Base-by-base conservation (phyloP, 2,797 vertebrate species). In the Cyclura pinguis region DNA sequence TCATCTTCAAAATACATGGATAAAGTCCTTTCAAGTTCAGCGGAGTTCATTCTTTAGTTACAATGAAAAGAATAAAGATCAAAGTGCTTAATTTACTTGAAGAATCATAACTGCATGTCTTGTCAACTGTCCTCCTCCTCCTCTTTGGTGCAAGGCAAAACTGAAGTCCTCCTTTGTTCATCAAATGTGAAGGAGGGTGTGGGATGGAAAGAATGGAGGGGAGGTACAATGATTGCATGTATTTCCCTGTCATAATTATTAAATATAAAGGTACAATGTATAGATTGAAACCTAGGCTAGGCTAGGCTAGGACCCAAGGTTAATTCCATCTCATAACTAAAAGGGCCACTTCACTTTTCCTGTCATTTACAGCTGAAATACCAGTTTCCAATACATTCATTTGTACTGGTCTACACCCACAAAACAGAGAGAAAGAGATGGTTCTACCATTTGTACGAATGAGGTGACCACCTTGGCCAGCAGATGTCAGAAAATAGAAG, bases 61-160 rank as follows among this genome's bases (percentile, higher is more conserved):
- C 96, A 95, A 93, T 88, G 52, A 16, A 27, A 84, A 93, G 92
- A 93, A 73, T 89, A 77, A 90, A 96, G 89, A 97, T 96, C 94
- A 96, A 97, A 59, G 92, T 95, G 88, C 94, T 97, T 96, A 95
- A 96, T 97, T 96, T 95, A 95, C 91, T 93, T 94, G 86, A 84
- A 87, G 89, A 87, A 86, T 88, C 96, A 93, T 94, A 95, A 96
- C 91, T 94, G 93, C 91, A 86, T 88, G 93, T 92, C 82, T 24
- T 50, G 38, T 47, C 12, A 67, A 67, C 42, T 69, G 22, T 55
- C 20, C 50, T 55, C 84, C 20, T 55, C 84, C 20, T 32, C 69
- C 13, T 73, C 47, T 52, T 42, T 55, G 13, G 29, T 57, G 5
- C 6, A 85, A 50, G 52, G 69, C 12, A 55, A 85, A 57, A 72